Percentiles rank a stretch among this genome's conserved stretches.
phyloP scores from a whole-genome alignment of 1,140 invertebrate genomes.

The Anoplophora glabripennis region DNA sequence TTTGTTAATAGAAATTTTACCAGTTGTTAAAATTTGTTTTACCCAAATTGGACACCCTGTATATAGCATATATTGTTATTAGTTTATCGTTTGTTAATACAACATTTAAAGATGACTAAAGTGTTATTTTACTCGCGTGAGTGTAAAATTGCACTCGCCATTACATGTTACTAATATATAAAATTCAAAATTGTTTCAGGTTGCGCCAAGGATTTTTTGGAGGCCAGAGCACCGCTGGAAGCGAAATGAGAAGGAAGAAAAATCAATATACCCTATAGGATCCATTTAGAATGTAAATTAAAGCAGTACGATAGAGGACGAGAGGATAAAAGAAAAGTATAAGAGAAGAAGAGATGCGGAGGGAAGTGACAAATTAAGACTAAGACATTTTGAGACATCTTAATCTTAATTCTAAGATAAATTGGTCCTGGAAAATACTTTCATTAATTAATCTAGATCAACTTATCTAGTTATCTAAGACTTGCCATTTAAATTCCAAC shows the following conservation, averaged over 20 bases:
- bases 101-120: too few relatives aligned
- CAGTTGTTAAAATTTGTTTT: too few relatives aligned
- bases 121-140: too few relatives aligned
- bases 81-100: too few relatives aligned
- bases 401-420: conserved; percentile 51
- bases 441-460: conserved; percentile 52
- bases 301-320: not conserved
- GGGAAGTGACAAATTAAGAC: conserved; percentile 47
- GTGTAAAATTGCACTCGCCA: too few relatives aligned
- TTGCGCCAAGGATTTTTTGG: not conserved
- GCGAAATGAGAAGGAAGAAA: not conserved
- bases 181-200: too few relatives aligned
- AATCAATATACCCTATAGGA: not conserved
- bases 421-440: conserved; percentile 49
- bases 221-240: not conserved
- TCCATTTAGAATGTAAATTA: not conserved
- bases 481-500: conserved; percentile 27
- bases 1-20: too few relatives aligned
- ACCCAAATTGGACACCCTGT: too few relatives aligned
- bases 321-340: conserved; percentile 28
- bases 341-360: conserved; percentile 9
- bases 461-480: conserved; percentile 39
- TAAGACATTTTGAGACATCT: conserved; percentile 45
- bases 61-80: too few relatives aligned
- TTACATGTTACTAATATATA: too few relatives aligned